phyloP scores from a whole-genome alignment of 2,113 vertebrate species.

The Tragelaphus scriptus region DNA sequence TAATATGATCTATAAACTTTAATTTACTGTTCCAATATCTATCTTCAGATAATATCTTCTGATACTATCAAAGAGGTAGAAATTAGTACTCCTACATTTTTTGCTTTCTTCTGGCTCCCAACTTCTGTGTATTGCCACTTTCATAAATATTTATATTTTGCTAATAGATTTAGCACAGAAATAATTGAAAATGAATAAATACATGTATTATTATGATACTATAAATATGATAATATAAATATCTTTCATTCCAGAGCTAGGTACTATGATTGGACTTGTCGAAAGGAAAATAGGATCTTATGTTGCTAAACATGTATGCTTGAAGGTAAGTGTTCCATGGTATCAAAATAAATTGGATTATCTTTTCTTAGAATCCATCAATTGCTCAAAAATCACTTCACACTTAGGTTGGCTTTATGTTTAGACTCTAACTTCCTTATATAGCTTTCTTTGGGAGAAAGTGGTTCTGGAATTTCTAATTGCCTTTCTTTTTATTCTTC shows the following conservation, averaged over 20 bases:
- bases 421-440: background rate
- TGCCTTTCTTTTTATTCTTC: background rate
- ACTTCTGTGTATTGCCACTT: background rate
- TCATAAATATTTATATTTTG: slow-evolving; percentile 14
- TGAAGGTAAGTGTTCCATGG: background rate
- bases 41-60: background rate
- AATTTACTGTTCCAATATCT: background rate
- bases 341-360: background rate
- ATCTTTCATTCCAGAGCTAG: background rate
- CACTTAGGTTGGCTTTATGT: background rate
- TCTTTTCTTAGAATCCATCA: background rate
- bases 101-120: background rate
- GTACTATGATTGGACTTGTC: background rate
- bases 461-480: background rate
- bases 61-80: background rate
- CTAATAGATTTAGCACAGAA: slow-evolving; percentile 22
- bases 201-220: background rate
- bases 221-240: background rate
- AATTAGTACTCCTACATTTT: background rate
- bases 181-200: background rate
- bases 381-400: background rate
- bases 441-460: background rate
- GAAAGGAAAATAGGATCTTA: background rate
- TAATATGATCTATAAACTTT: background rate
- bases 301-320: background rate